A percentile compares a stretch with the other conserved stretches of the same genome.
Conservation (phyloP, 2,888 invertebrate species). For the Gari tellinella region DNA sequence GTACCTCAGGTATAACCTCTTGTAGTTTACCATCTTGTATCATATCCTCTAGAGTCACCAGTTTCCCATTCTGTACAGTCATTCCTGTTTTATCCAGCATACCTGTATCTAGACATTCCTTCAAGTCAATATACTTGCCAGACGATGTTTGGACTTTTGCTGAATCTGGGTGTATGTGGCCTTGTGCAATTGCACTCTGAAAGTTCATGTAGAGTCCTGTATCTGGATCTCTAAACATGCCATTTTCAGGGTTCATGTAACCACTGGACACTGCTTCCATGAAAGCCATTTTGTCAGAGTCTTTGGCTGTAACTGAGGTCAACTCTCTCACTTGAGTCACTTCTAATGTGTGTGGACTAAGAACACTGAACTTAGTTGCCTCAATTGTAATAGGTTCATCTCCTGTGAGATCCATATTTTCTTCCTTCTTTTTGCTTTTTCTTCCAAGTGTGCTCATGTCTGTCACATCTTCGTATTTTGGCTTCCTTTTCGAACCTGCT, state of each 20-base stretch:
- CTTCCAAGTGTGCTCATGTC: slow-evolving; percentile 47
- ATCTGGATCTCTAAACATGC: slow-evolving; percentile 90
- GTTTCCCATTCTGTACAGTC: slow-evolving; percentile 44
- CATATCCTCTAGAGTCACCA: slow-evolving; percentile 67
- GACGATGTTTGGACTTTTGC: slow-evolving; percentile 63
- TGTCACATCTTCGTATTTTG: slow-evolving; percentile 19
- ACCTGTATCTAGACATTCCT: slow-evolving; percentile 89
- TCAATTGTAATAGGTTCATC: slow-evolving; percentile 52
- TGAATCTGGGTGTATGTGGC: slow-evolving; percentile 71
- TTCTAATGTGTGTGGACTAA: slow-evolving; percentile 66
- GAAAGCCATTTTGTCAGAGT: slow-evolving; percentile 70
- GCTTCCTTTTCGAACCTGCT: slow-evolving; percentile 11
- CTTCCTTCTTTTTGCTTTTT: slow-evolving; percentile 12
- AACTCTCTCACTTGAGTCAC: slow-evolving; percentile 67
- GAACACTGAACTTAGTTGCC: slow-evolving; percentile 59
- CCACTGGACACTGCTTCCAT: slow-evolving; percentile 86
- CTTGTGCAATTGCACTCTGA: slow-evolving; percentile 89
- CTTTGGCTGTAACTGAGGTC: slow-evolving; percentile 60
- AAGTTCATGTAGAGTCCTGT: slow-evolving; percentile 92
- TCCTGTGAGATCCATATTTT: slow-evolving; percentile 5
- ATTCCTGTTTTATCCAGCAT: slow-evolving; percentile 72
- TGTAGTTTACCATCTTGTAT: slow-evolving; percentile 79
- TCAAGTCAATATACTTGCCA: slow-evolving; percentile 87
- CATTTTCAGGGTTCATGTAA: slow-evolving; percentile 91
- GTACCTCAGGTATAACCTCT: slow-evolving; percentile 58